A percentile compares a stretch with the other conserved stretches of the same genome.
Evolutionary conservation across 2,888 invertebrate species (phyloP).

Genomic region (Drosophila fulvimacula): DNA sequence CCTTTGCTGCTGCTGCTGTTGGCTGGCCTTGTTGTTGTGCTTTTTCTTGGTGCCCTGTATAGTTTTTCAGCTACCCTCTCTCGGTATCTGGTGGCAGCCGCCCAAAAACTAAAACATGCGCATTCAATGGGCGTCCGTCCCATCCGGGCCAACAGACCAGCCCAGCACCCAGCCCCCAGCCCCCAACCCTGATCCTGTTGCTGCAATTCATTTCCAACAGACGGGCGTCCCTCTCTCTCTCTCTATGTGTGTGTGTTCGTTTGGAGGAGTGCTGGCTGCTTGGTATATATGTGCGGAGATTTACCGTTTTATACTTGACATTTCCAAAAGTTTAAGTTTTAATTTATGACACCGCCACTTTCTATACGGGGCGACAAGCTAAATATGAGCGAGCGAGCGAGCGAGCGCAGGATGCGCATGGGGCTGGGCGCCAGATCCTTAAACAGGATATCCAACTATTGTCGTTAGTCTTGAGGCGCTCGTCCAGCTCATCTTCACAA

Average conservation of each 20-base stretch:
- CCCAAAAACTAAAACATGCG: constrained; percentile 76
- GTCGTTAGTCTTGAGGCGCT: constrained; percentile 66
- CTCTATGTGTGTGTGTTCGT: constrained; percentile 36
- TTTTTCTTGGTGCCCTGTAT: constrained; percentile 71
- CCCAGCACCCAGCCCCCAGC: constrained; percentile 10
- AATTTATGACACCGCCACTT: constrained; percentile 85
- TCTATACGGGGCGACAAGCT: constrained; percentile 81
- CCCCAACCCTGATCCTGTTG: constrained; percentile 30
- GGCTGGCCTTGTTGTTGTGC: constrained; percentile 67
- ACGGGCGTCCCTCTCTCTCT: constrained; percentile 30
- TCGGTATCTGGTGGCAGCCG: constrained; percentile 57
- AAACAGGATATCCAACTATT: constrained; percentile 77
- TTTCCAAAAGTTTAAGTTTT: constrained; percentile 85
- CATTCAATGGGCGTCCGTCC: constrained; percentile 70
- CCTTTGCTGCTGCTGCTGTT: constrained; percentile 36
- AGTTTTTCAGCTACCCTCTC: constrained; percentile 63
- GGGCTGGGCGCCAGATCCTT: constrained; percentile 41
- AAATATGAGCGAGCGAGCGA: constrained; percentile 69
- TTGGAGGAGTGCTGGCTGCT: constrained; percentile 54
- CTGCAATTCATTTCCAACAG: constrained; percentile 78
- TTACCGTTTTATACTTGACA: constrained; percentile 85
- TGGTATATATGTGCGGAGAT: constrained; percentile 82
- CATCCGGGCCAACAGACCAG: constrained; percentile 38
- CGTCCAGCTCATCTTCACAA: constrained; percentile 55
- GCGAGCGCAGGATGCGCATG: not conserved